Evolutionary conservation across 2,113 vertebrate species (phyloP).

Genomic region (Cavia porcellus): DNA sequence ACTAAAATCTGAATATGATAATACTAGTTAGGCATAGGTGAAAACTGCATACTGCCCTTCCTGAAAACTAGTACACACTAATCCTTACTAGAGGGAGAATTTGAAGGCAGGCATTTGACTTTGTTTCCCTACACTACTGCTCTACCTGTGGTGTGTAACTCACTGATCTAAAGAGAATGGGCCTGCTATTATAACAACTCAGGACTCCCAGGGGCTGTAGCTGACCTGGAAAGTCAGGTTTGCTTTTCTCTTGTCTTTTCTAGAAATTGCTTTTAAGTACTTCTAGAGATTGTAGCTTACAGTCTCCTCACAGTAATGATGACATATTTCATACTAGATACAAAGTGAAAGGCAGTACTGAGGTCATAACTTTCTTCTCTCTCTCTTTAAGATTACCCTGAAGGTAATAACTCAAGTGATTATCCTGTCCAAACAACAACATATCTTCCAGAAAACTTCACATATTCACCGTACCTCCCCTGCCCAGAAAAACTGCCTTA

Average conservation of each 20-base stretch:
- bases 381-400: constrained; percentile 93
- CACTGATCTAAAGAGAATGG: not conserved
- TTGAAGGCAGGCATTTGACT: not conserved
- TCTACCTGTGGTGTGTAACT: not conserved
- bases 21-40: not conserved
- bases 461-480: constrained; percentile 94
- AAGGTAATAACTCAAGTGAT: constrained; percentile 96
- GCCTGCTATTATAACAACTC: not conserved
- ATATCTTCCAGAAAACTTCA: constrained; percentile 98
- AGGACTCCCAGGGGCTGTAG: not conserved
- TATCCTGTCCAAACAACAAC: constrained; percentile 94
- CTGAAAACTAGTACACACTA: not conserved
- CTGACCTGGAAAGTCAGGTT: not conserved
- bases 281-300: not conserved
- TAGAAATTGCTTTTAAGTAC: constrained; percentile 25
- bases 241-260: not conserved
- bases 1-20: not conserved
- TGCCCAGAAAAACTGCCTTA: constrained; percentile 98
- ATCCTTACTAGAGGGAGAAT: not conserved
- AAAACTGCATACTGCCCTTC: not conserved
- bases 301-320: not conserved
- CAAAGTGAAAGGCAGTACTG: constrained; percentile 7
- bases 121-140: not conserved
- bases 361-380: constrained; percentile 64
- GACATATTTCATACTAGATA: not conserved